These are phyloP conservation scores for Epinephelus fuscoguttatus DNA, from an alignment of 2,113 vertebrate genomes.

Conservation along the genomic window DNA sequence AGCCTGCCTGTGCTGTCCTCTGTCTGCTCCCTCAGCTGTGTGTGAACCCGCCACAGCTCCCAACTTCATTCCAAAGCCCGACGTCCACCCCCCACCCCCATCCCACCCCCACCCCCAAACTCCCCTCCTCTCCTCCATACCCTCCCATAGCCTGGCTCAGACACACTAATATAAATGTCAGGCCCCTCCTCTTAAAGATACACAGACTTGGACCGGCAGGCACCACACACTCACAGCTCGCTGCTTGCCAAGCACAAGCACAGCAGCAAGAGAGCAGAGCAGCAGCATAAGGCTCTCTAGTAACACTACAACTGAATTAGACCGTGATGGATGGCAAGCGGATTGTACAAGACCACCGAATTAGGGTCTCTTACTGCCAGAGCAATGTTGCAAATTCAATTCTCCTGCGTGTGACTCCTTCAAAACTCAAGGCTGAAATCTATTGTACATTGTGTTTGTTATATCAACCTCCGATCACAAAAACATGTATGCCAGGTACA, in stretches of 20 bases:
- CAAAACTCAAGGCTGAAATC: neutral
- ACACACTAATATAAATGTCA: constrained; percentile 76
- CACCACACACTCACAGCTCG: constrained; percentile 28
- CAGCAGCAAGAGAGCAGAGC: constrained; percentile 42
- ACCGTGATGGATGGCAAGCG: constrained; percentile 30
- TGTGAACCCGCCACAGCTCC: constrained; percentile 76
- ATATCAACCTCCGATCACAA: neutral
- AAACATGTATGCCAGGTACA: neutral
- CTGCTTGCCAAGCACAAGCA: constrained; percentile 49
- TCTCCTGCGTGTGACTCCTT: neutral
- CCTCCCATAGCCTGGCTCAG: constrained; percentile 69
- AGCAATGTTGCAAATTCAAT: neutral
- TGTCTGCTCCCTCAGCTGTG: constrained; percentile 72
- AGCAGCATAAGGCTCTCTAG: constrained; percentile 33
- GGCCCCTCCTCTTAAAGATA: constrained; percentile 87
- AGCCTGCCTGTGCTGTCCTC: constrained; percentile 61
- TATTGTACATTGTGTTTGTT: neutral
- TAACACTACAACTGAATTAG: constrained; percentile 34
- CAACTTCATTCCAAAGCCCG: constrained; percentile 82
- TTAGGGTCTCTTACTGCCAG: neutral
- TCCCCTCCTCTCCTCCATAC: constrained; percentile 45
- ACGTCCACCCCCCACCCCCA: constrained; percentile 46
- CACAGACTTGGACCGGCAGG: constrained; percentile 42
- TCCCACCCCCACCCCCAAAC: constrained; percentile 63
- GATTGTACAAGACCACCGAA: neutral